A percentile compares a stretch with the other conserved stretches of the same genome.
Conservation (phyloP, 2,113 vertebrate genomes). For the Cavia porcellus region DNA sequence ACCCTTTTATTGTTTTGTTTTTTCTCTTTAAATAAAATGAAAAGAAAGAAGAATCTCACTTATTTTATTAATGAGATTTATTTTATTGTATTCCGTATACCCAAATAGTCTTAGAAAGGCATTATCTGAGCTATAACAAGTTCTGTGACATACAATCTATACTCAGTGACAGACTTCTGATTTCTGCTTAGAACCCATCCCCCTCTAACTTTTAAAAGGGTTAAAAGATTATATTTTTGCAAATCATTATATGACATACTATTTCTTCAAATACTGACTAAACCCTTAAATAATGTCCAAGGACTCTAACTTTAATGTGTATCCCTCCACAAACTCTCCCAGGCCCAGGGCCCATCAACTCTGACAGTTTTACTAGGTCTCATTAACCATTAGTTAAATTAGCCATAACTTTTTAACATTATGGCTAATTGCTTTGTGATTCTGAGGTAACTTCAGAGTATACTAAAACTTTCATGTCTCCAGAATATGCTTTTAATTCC, state of each 20-base stretch:
- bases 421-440: slow-evolving; percentile 89
- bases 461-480: slow-evolving; percentile 80
- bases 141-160: neutral
- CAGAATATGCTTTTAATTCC: slow-evolving; percentile 72
- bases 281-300: slow-evolving; percentile 81
- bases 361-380: slow-evolving; percentile 85
- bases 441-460: slow-evolving; percentile 84
- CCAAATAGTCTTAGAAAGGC: neutral
- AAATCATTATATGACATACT: neutral
- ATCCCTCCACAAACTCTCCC: slow-evolving; percentile 81
- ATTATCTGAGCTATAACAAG: neutral
- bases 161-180: neutral
- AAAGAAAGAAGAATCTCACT: neutral
- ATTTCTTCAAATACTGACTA: slow-evolving; percentile 75
- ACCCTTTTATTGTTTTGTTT: too few relatives aligned
- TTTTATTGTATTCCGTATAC: neutral
- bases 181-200: neutral
- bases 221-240: slow-evolving; percentile 26
- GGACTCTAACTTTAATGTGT: slow-evolving; percentile 82
- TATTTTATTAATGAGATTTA: neutral
- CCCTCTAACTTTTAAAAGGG: neutral
- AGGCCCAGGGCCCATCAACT: slow-evolving; percentile 81
- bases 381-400: slow-evolving; percentile 90
- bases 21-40: too few relatives aligned
- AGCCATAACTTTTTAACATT: slow-evolving; percentile 88